Base-by-base conservation (phyloP, 2,113 vertebrate species). In the Paramisgurnus dabryanus region DNA sequence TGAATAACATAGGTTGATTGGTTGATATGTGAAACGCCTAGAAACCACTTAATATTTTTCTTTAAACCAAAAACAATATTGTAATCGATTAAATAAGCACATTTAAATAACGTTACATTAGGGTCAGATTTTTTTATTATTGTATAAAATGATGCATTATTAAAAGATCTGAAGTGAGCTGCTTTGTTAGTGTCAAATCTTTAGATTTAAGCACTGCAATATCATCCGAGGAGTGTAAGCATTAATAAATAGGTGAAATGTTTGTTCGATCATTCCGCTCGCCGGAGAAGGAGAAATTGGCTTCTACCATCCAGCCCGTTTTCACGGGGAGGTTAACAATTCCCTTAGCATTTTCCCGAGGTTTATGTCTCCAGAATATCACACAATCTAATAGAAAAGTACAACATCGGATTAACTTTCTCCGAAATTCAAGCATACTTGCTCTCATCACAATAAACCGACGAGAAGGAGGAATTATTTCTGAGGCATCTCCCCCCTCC, bases 401-500 rank as follows among this genome's bases (percentile, higher is more conserved):
- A 7, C n/a, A n/a, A 11, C 39, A 49, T 7, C 0, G 2, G 5
- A 2, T 39, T 10, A 43, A 67, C 13, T 13, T 17, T 1, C 12
- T 45, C 41, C 22, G 12, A 40, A 17, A 70, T 70, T 6, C 22
- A 27, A 4, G 63, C 34, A 39, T 65, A 64, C 7, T 63, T 50
- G 65, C 34, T 45, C 7, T 27, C 15, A 18, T 47, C 6, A 6
- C n/a, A 13, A 76, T 80, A 41, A 76, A 76, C 55, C 27, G 45
- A 66, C 34, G 34, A 77, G 49, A 79, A 76, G 64, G 55, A 63
- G 7, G 83, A 84, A 55, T 81, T 81, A 79, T 69, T 81, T 27
- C 13, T 78, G 82, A 84, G 89, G 84, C 90, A 90, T 90, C 90
- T 93, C 92, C 90, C 92, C 93, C 94, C 90, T 92, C 78, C 74